phyloP scores from a whole-genome alignment of 1,140 invertebrate genomes.

The Zaprionus kolodkinae region DNA sequence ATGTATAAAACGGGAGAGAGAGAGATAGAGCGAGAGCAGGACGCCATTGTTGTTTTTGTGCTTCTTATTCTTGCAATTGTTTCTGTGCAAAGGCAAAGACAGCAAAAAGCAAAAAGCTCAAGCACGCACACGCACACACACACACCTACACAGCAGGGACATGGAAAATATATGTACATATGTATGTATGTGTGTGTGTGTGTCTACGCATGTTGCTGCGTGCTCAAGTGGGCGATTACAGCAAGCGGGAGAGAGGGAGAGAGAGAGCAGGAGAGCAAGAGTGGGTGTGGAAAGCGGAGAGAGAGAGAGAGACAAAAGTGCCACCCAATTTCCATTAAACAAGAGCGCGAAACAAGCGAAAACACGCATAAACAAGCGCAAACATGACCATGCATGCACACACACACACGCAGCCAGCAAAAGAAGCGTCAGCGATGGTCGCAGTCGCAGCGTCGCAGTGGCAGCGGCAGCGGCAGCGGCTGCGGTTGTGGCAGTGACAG shows the following conservation, averaged over 20 bases:
- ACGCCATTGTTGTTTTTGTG: slow-evolving; percentile 22
- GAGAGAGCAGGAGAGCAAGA: neutral
- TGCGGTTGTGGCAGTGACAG: slow-evolving; percentile 7
- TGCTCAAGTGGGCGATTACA: slow-evolving; percentile 13
- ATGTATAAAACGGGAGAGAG: slow-evolving; percentile 53
- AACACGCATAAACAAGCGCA: slow-evolving; percentile 22
- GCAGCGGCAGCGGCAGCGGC: neutral
- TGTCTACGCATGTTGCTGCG: slow-evolving; percentile 23
- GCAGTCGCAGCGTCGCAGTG: neutral
- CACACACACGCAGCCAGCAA: neutral
- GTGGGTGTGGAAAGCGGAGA: neutral
- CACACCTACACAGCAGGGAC: slow-evolving; percentile 49
- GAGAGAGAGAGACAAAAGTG: slow-evolving; percentile 5
- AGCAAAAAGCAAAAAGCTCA: slow-evolving; percentile 25
- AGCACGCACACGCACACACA: slow-evolving; percentile 14
- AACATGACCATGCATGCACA: slow-evolving; percentile 8
- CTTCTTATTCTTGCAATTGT: slow-evolving; percentile 12
- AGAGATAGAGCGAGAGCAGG: neutral
- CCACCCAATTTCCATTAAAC: slow-evolving; percentile 30
- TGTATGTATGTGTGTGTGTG: neutral
- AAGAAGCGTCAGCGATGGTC: neutral
- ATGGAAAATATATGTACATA: slow-evolving; percentile 40
- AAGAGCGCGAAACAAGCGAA: slow-evolving; percentile 17
- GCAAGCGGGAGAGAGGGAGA: neutral
- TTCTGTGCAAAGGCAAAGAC: neutral